A percentile compares a stretch with the other conserved stretches of the same genome.
phyloP scores from a whole-genome alignment of 2,797 vertebrate genomes.

The Phrynocephalus forsythii region DNA sequence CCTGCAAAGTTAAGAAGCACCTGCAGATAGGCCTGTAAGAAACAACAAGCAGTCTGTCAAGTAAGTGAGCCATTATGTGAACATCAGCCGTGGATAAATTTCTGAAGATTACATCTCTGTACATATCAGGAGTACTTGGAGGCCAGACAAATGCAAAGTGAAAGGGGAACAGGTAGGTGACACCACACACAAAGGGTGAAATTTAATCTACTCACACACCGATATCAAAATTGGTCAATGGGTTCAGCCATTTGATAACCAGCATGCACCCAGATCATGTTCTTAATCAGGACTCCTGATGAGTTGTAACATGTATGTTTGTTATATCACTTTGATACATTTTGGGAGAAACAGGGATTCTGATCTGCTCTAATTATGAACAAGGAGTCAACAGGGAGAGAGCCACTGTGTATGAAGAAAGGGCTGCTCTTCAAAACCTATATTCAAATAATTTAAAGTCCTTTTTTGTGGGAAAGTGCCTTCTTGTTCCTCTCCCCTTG shows the following conservation, averaged over 20 bases:
- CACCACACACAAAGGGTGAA: not conserved
- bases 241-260: too few species aligned
- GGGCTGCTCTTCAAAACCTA: not conserved
- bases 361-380: not conserved
- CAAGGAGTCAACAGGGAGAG: too few species aligned
- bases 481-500: not conserved
- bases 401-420: not conserved
- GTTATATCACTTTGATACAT: not conserved
- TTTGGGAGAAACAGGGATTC: not conserved
- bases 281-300: not conserved
- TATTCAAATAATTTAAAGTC: not conserved
- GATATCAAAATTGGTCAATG: too few species aligned
- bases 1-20: slow-evolving; percentile 65
- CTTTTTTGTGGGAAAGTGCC: not conserved
- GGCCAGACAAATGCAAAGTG: not conserved
- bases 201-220: not conserved
- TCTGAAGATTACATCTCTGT: not conserved
- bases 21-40: slow-evolving; percentile 44
- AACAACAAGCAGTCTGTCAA: not conserved
- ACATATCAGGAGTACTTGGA: not conserved
- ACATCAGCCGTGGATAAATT: not conserved
- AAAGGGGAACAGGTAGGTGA: too few species aligned
- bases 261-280: not conserved
- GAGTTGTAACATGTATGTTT: not conserved
- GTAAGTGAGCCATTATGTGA: not conserved